Evolutionary conservation across 2,113 vertebrate genomes (phyloP).

Genomic region (Python bivittatus): DNA sequence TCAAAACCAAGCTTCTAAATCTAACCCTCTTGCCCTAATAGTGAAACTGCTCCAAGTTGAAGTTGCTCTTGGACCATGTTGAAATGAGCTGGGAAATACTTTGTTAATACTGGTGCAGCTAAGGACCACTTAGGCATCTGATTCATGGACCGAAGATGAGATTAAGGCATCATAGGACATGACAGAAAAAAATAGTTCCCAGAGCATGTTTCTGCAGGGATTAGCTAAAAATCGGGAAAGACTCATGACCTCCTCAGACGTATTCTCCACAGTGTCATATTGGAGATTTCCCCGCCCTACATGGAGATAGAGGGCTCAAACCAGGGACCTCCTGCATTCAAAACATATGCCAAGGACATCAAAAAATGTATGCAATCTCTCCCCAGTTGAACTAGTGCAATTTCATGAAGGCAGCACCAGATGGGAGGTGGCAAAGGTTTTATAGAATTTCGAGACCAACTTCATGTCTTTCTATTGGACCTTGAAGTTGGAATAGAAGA

Average conservation of each 20-base stretch:
- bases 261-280: neutral
- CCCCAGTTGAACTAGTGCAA: neutral
- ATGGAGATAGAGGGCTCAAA: neutral
- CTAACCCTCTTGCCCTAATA: neutral
- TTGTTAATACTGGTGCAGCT: neutral
- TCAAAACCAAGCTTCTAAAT: too few species aligned
- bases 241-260: neutral
- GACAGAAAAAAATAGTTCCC: neutral
- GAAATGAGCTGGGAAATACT: neutral
- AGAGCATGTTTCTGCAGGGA: neutral
- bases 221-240: neutral
- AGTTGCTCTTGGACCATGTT: neutral
- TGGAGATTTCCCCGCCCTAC: neutral
- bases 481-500: neutral
- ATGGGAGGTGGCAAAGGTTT: neutral
- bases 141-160: neutral
- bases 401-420: neutral
- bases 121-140: neutral
- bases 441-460: neutral
- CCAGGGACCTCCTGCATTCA: neutral
- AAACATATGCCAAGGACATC: neutral
- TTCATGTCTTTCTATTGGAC: neutral
- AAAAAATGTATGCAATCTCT: neutral
- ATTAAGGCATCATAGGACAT: neutral
- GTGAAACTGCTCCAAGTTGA: neutral